Percentiles rank a stretch among this genome's conserved stretches.
Evolutionary conservation across 2,888 invertebrate species (phyloP).

Genomic region (Erebia aethiops): DNA sequence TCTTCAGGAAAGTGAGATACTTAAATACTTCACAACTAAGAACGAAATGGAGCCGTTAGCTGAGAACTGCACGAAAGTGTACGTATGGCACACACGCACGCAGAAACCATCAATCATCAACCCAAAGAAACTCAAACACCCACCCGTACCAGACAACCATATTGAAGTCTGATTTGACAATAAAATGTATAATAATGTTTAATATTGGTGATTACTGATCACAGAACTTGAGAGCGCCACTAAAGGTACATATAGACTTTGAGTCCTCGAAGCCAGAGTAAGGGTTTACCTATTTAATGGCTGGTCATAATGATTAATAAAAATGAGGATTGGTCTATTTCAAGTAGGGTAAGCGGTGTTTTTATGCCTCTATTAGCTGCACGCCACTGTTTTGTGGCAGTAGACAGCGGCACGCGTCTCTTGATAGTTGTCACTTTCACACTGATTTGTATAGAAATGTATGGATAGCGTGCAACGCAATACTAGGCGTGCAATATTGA

Average conservation of each 20-base stretch:
- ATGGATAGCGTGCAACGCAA: too few relatives aligned
- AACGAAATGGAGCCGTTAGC: slow-evolving; percentile 95
- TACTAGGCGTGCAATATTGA: too few relatives aligned
- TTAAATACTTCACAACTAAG: slow-evolving; percentile 87
- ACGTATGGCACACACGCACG: slow-evolving; percentile 99
- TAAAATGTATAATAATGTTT: slow-evolving; percentile 7
- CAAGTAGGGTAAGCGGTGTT: too few relatives aligned
- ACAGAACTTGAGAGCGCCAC: background rate
- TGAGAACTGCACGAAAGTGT: slow-evolving; percentile 95
- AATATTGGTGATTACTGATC: background rate
- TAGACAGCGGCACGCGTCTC: too few relatives aligned
- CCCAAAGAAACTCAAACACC: slow-evolving; percentile 83
- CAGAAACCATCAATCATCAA: slow-evolving; percentile 91
- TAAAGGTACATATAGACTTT: background rate
- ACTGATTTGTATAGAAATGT: too few relatives aligned
- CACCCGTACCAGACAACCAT: slow-evolving; percentile 63
- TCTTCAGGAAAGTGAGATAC: slow-evolving; percentile 89
- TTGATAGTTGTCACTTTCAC: too few relatives aligned
- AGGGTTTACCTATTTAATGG: too few relatives aligned
- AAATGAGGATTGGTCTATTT: too few relatives aligned
- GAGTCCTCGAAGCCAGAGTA: too few relatives aligned
- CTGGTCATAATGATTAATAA: too few relatives aligned
- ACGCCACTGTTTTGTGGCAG: too few relatives aligned
- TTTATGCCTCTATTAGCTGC: too few relatives aligned
- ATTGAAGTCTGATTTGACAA: slow-evolving; percentile 67